Conservation (phyloP, 2,113 vertebrate species). For the Semnopithecus entellus region DNA sequence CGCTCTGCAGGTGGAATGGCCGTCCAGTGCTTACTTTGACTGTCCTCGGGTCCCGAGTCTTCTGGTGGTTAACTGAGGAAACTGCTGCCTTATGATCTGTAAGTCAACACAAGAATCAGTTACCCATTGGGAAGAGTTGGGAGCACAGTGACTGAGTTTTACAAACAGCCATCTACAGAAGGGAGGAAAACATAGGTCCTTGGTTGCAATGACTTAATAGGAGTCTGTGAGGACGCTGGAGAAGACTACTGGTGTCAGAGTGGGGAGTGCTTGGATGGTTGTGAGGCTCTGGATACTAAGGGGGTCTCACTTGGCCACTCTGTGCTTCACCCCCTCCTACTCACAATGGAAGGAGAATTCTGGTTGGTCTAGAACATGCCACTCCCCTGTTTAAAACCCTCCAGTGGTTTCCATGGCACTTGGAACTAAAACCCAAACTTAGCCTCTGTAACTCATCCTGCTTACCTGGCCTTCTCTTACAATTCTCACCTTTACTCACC, state of each 20-base stretch:
- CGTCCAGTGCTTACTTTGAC: slow-evolving; percentile 92
- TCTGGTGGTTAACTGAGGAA: slow-evolving; percentile 96
- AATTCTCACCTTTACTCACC: background rate
- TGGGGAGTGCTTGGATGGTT: background rate
- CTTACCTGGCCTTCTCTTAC: background rate
- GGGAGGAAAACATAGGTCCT: rapidly evolving
- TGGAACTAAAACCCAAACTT: background rate
- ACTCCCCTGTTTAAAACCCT: background rate
- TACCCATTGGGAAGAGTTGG: slow-evolving; percentile 15
- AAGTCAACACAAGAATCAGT: slow-evolving; percentile 77
- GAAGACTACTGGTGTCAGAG: too few relatives aligned
- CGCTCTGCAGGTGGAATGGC: background rate
- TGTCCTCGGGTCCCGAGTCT: slow-evolving; percentile 98
- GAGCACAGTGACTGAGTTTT: background rate
- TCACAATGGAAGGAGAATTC: background rate
- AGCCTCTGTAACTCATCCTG: background rate
- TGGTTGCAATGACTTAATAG: background rate
- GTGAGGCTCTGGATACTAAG: background rate
- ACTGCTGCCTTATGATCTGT: slow-evolving; percentile 98
- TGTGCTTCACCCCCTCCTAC: background rate
- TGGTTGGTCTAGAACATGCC: rapidly evolving
- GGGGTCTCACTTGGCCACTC: too few relatives aligned
- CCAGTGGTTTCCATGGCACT: rapidly evolving
- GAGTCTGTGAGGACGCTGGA: background rate
- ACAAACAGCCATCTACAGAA: background rate